Conservation (phyloP, 2,888 invertebrate species). For the Platynereis dumerilii region DNA sequence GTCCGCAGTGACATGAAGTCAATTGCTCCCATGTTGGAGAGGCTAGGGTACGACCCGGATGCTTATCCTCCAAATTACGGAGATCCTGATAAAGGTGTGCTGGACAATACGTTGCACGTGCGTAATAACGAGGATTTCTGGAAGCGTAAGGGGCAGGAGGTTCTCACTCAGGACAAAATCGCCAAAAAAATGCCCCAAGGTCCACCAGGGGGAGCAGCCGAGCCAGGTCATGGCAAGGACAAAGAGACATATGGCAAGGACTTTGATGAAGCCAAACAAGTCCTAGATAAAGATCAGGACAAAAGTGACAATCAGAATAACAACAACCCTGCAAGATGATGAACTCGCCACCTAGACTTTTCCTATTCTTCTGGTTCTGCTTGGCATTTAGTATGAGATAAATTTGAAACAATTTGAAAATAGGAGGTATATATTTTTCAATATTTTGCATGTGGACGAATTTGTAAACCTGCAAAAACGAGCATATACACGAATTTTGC, state of each 20-base stretch:
- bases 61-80: slow-evolving; percentile 96
- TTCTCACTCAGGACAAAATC: slow-evolving; percentile 21
- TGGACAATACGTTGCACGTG: slow-evolving; percentile 65
- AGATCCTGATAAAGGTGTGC: slow-evolving; percentile 78
- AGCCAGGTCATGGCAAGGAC: not conserved
- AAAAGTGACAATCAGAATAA: not conserved
- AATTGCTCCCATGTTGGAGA: slow-evolving; percentile 92
- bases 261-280: slow-evolving; percentile 2
- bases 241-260: slow-evolving; percentile 8
- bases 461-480: too few species aligned
- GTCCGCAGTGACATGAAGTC: slow-evolving; percentile 90
- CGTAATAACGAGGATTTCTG: slow-evolving; percentile 57
- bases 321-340: too few species aligned
- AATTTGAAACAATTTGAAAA: too few species aligned
- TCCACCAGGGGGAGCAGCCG: not conserved
- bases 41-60: slow-evolving; percentile 88
- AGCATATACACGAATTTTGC: too few species aligned
- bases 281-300: not conserved
- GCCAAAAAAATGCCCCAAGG: not conserved
- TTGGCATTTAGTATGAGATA: too few species aligned
- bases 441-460: too few species aligned
- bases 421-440: too few species aligned
- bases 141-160: slow-evolving; percentile 22
- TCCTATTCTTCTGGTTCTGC: too few species aligned
- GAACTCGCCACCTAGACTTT: too few species aligned